Percentiles rank a stretch among this genome's conserved stretches.
Evolutionary conservation across 1,140 invertebrate species (phyloP).

Genomic region (Cryptotermes secundus): DNA sequence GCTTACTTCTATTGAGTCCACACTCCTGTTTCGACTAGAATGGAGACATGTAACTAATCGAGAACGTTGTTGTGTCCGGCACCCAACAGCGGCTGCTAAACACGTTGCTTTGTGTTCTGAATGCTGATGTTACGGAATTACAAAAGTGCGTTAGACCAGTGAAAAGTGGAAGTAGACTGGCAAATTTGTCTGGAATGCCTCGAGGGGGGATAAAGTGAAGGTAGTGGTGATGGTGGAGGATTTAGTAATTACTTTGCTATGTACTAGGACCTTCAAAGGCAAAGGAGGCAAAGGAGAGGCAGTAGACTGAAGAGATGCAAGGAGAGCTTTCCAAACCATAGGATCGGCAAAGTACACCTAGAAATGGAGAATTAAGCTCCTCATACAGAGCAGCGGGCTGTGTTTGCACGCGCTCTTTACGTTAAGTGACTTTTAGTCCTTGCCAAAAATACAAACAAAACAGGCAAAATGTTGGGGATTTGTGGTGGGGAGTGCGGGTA

Average conservation of each 20-base stretch:
- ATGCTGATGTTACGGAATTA: too few relatives aligned
- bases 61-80: too few relatives aligned
- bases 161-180: neutral
- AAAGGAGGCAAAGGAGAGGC: neutral
- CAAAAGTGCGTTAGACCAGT: too few relatives aligned
- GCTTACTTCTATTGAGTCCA: too few relatives aligned
- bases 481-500: neutral
- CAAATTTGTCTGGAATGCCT: neutral
- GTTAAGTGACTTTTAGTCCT: neutral
- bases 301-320: neutral
- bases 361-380: neutral
- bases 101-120: too few relatives aligned
- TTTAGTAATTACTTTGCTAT: neutral
- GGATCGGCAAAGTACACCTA: neutral
- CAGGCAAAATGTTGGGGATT: neutral
- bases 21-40: too few relatives aligned
- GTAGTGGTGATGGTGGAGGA: neutral
- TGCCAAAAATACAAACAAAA: neutral
- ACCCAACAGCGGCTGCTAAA: too few relatives aligned
- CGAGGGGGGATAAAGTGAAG: neutral
- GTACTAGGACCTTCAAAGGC: neutral
- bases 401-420: neutral
- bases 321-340: neutral
- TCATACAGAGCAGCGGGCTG: neutral
- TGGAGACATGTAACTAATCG: too few relatives aligned